phyloP scores from a whole-genome alignment of 2,797 vertebrate species.

The Pogonophryne albipinna region DNA sequence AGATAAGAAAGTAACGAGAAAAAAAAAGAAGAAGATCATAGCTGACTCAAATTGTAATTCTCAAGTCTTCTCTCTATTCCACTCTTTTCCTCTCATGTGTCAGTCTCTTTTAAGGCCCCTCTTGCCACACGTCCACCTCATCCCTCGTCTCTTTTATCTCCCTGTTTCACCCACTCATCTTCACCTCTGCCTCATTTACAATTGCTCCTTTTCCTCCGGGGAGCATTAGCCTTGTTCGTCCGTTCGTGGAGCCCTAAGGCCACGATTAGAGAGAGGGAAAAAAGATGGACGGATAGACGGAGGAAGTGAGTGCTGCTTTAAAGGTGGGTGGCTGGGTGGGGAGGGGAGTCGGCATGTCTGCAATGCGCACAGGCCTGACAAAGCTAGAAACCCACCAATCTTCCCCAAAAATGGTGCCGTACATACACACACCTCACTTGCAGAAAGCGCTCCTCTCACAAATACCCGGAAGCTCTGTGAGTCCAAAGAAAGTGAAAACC shows the following conservation, averaged over 20 bases:
- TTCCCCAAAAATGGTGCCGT: conserved; percentile 27
- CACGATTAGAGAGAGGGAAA: conserved; percentile 67
- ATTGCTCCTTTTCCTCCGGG: conserved; percentile 66
- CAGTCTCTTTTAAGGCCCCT: conserved; percentile 68
- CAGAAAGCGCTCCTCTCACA: not conserved
- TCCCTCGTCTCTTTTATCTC: conserved; percentile 75
- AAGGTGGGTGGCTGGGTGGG: conserved; percentile 41
- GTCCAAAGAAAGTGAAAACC: conserved; percentile 24
- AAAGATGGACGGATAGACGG: conserved; percentile 41
- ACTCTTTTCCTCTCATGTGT: conserved; percentile 58
- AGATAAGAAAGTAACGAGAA: conserved; percentile 49
- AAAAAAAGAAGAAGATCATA: conserved; percentile 56
- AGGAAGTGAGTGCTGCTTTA: conserved; percentile 54
- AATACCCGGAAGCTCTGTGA: conserved; percentile 18
- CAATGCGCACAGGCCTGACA: conserved; percentile 37
- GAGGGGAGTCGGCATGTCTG: conserved; percentile 42
- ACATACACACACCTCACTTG: not conserved
- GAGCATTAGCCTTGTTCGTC: conserved; percentile 75
- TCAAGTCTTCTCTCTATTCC: conserved; percentile 35
- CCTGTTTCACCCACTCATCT: conserved; percentile 72
- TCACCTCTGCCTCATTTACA: conserved; percentile 81
- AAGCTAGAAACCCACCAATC: conserved; percentile 52
- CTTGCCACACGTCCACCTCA: conserved; percentile 58
- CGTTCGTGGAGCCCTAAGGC: conserved; percentile 63
- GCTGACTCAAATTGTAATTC: conserved; percentile 63